Conservation (phyloP, 2,113 vertebrate species). For the Oreochromis aureus region DNA sequence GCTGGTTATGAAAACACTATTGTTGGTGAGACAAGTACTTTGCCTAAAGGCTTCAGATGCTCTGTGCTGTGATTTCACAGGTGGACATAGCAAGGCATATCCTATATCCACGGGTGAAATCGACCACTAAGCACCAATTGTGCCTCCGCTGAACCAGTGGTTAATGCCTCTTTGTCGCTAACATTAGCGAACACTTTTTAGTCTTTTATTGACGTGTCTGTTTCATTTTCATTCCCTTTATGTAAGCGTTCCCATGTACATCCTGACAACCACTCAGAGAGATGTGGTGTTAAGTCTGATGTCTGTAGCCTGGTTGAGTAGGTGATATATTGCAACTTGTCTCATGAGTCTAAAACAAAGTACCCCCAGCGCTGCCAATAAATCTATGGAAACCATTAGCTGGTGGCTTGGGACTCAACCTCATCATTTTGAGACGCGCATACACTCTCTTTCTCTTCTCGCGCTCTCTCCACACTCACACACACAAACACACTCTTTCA, state of each 20-base stretch:
- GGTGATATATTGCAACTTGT: constrained; percentile 42
- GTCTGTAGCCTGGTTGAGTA: constrained; percentile 32
- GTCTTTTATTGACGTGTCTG: background rate
- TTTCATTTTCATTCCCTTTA: background rate
- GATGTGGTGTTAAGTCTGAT: constrained; percentile 1
- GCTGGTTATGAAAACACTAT: constrained; percentile 66
- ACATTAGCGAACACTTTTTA: background rate
- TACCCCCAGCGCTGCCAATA: constrained; percentile 31
- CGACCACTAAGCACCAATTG: background rate
- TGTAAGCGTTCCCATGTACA: background rate
- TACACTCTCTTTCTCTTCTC: background rate
- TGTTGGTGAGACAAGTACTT: constrained; percentile 54
- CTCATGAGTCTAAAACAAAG: constrained; percentile 47
- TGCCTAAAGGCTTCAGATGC: constrained; percentile 40
- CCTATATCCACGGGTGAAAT: background rate
- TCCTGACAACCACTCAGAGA: background rate
- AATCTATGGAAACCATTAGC: constrained; percentile 58
- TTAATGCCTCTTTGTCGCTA: background rate
- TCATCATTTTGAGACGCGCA: constrained; percentile 42
- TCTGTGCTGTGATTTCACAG: constrained; percentile 40
- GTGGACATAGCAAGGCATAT: constrained; percentile 28
- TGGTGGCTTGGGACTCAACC: constrained; percentile 26
- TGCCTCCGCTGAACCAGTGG: background rate
- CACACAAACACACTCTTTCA: background rate
- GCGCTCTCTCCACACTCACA: background rate